Percentiles rank a stretch among this genome's conserved stretches.
Conservation (phyloP, 2,888 invertebrate genomes). For the Lissonota sp. region DNA sequence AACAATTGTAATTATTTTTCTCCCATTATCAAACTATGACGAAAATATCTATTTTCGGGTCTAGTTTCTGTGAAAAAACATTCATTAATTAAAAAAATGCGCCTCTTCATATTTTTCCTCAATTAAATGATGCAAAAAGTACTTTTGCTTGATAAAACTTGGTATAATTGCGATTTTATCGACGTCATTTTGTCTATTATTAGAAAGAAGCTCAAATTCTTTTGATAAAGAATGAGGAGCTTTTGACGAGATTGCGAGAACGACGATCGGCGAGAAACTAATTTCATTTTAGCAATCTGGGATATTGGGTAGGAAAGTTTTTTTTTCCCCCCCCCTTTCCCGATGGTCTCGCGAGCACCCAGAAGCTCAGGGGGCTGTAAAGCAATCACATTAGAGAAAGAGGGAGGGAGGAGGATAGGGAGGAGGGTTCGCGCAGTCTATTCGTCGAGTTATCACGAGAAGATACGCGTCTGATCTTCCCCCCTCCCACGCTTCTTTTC, state of each 20-base stretch:
- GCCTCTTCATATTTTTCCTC: no score
- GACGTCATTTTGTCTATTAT: constrained; percentile 6
- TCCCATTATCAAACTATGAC: no score
- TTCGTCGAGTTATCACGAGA: constrained; percentile 40
- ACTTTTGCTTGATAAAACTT: neutral
- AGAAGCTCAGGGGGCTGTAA: constrained; percentile 72
- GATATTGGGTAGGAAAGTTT: constrained; percentile 21
- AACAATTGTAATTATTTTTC: no score
- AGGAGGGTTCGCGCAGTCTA: constrained; percentile 39
- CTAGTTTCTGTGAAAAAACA: no score
- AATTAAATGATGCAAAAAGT: no score
- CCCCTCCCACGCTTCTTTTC: neutral
- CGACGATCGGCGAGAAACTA: constrained; percentile 71
- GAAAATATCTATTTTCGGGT: no score
- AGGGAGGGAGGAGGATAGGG: constrained; percentile 31
- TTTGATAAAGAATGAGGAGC: constrained; percentile 15
- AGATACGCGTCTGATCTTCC: constrained; percentile 39
- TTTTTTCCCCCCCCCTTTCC: neutral
- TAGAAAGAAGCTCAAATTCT: constrained; percentile 17
- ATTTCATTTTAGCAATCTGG: constrained; percentile 77
- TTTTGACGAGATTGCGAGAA: constrained; percentile 71
- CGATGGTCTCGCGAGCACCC: constrained; percentile 37
- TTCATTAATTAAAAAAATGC: no score
- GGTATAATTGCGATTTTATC: neutral
- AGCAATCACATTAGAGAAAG: constrained; percentile 80